These are phyloP conservation scores for Crocidura indochinensis DNA, from an alignment of 2,797 vertebrate genomes.

Conservation along the genomic window DNA sequence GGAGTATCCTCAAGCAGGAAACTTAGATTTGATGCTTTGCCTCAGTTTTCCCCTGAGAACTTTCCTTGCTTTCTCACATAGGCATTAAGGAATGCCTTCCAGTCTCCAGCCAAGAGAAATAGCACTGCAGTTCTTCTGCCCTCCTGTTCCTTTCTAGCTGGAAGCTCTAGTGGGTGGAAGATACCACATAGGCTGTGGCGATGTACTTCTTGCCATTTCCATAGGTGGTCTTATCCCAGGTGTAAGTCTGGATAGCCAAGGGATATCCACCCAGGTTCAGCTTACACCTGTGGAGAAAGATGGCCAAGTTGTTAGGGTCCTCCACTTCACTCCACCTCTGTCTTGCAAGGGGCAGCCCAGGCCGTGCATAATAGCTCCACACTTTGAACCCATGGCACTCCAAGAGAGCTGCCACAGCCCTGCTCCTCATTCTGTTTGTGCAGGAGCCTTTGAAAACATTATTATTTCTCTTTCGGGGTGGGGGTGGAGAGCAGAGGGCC, in stretches of 20 bases:
- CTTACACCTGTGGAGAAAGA: conserved; percentile 91
- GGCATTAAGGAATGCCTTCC: neutral
- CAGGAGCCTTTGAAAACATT: neutral
- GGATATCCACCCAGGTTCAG: conserved; percentile 93
- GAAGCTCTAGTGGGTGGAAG: conserved; percentile 80
- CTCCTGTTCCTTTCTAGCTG: neutral
- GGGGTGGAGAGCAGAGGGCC: no score
- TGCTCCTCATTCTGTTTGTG: neutral
- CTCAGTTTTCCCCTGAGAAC: conserved; percentile 42
- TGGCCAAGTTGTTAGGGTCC: neutral
- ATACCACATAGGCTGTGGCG: conserved; percentile 93
- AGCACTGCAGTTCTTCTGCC: neutral
- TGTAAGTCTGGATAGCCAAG: conserved; percentile 94
- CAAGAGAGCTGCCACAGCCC: neutral
- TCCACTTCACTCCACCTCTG: neutral
- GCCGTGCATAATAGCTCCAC: neutral
- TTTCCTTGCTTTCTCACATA: neutral
- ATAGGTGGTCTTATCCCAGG: conserved; percentile 94
- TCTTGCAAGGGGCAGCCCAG: neutral
- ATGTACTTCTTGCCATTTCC: conserved; percentile 94
- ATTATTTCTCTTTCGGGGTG: no score
- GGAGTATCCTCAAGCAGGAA: no score
- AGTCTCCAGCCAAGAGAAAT: neutral
- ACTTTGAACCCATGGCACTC: neutral
- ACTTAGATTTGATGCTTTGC: conserved; percentile 2